Evolutionary conservation across 92 coral and sea anemone species (phyloP), one percentile per base, ranked within the genome.

Genomic region (Parazoanthus darwini): DNA sequence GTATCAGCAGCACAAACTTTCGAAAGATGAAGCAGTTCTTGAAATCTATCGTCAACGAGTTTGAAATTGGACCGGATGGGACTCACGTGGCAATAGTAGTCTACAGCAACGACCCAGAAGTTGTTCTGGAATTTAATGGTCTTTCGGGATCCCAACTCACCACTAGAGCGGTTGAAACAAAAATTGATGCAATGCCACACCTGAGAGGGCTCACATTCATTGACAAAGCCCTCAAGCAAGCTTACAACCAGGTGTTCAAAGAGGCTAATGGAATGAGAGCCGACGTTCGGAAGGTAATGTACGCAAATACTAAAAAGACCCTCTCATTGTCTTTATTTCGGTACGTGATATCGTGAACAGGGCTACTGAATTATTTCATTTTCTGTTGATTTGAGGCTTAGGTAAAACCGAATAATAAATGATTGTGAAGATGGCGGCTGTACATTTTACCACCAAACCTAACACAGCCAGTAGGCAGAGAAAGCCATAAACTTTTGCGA

Each of bases 1-100:
- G 87, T 71, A 83, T 83, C n/a, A 70, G 87, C 87, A 71, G 87
- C 20, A 83, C 77, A 68, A 83, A 83, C 87, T 83, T 83, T 83
- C 78, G 78, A 44, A 83, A 83, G 87, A 83, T 83, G 87, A 83
- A 83, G 29, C 77, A 48, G 36, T 83, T 83, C 78, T 16, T 83
- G 63, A 83, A 70, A 36, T 42, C 78, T 20, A 43, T 83, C 23
- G 87, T 83, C 33, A 83, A 70, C 66, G 87, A 83, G 25, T 83
- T 83, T 73, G 67, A 83, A 48, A 48, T 83, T 43, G 87, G 65
- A 3, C 77, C 79, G 14, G 63, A 83, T 46, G 78, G 43, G 25
- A 70, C 78, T 13, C 87, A 83, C 78, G 50, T 83, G 18, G 87
- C 87, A 70, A 44, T 83, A 20, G 54, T 83, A 39, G 87, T 46